These are phyloP conservation scores for Lasius platythorax DNA, from an alignment of 2,888 invertebrate species.

Conservation along the genomic window DNA sequence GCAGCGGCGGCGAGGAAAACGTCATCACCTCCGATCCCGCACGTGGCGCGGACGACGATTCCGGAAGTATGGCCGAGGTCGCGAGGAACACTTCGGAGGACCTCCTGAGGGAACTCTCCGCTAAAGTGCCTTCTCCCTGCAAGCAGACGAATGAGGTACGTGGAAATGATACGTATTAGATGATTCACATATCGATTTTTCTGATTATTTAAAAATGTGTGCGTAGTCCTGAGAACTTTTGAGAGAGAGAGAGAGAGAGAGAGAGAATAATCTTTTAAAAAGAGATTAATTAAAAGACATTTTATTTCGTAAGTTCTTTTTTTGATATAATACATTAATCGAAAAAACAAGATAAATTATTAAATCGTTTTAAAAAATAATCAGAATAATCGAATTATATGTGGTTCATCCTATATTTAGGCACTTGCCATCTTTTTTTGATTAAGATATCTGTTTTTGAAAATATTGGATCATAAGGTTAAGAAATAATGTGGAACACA, in stretches of 20 bases:
- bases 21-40: conserved; percentile 65
- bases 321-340: neutral
- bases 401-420: neutral
- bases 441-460: neutral
- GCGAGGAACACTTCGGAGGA: conserved; percentile 67
- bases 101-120: conserved; percentile 74
- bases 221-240: neutral
- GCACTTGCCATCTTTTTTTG: neutral
- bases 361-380: neutral
- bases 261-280: neutral
- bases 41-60: conserved; percentile 67
- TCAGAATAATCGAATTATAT: neutral
- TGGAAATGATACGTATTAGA: neutral
- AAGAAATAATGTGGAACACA: conserved; percentile 8
- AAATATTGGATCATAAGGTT: conserved; percentile 11
- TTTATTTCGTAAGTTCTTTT: neutral
- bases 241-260: neutral
- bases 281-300: neutral
- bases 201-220: neutral
- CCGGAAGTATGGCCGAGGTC: conserved; percentile 36
- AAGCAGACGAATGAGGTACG: conserved; percentile 64
- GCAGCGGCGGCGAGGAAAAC: conserved; percentile 60
- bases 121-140: conserved; percentile 76
- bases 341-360: neutral
- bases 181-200: neutral